Evolutionary conservation across 1,140 invertebrate genomes (phyloP), one percentile per base, ranked within the genome.

Genomic region (Streblospio benedicti): DNA sequence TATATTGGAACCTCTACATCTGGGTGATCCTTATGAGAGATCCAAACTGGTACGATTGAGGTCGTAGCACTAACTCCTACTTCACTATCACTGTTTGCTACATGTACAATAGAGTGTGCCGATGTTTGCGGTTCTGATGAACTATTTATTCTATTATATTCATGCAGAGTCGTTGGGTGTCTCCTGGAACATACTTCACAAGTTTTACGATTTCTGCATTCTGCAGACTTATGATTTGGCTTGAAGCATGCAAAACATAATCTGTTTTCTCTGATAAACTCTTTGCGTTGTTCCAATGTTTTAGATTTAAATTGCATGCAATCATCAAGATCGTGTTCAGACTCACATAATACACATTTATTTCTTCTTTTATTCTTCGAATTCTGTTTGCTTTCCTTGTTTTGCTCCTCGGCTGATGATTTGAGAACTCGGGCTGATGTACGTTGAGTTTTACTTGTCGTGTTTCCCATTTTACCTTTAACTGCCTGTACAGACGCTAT

Each of bases 141-240:
- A n/a, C n/a, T n/a, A n/a, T n/a, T n/a, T n/a, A n/a, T n/a, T n/a
- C n/a, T n/a, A n/a, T n/a, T n/a, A n/a, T n/a, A n/a, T n/a, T n/a
- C 31, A 38, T 56, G 54, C 32, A 56, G 54, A 31, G 32, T 43
- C 12, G 35, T 56, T 43, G 54, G 35, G 35, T 38, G 35, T 9
- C n/a, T 9, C 35, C n/a, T 9, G 9, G 9, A 9, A n/a, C 35
- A 38, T 9, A n/a, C n/a, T 38, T n/a, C n/a, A 38, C 35, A 38
- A n/a, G n/a, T 9, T n/a, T 38, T 38, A 38, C 35, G 35, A 9
- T n/a, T 38, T 38, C 35, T 38, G n/a, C 35, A 38, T 9, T 38
- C 35, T 9, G 9, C n/a, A n/a, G n/a, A 9, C 35, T 9, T 38
- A n/a, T 38, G 35, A 9, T n/a, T n/a, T 38, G 35, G 35, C 9